phyloP scores from a whole-genome alignment of 2,797 vertebrate species.

The Delichon dasypus region DNA sequence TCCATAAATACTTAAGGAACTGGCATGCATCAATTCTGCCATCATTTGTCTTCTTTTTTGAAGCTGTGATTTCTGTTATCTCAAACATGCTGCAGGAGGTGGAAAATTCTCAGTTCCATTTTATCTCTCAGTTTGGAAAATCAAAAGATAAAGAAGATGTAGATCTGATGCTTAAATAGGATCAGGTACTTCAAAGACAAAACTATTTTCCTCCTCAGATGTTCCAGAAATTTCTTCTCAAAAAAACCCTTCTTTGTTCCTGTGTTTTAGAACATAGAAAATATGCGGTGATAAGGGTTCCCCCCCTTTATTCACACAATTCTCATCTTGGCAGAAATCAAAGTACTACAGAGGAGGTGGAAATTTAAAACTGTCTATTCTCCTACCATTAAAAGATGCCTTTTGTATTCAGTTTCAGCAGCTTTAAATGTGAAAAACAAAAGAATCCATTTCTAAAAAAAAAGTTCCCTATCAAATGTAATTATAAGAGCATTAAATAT shows the following conservation, averaged over 20 bases:
- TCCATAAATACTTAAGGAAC: not conserved
- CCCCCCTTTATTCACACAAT: slow-evolving; percentile 1
- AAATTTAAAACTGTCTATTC: slow-evolving; percentile 38
- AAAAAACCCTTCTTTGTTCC: not conserved
- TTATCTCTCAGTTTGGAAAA: not conserved
- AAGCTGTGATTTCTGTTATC: not conserved
- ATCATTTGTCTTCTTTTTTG: not conserved
- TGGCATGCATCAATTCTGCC: not conserved
- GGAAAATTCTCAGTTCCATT: not conserved
- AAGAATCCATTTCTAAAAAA: slow-evolving; percentile 32
- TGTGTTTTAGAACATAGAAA: slow-evolving; percentile 18
- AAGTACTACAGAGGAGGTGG: slow-evolving; percentile 30
- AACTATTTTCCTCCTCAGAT: not conserved
- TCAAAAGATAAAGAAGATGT: slow-evolving; percentile 11
- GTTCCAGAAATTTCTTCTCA: slow-evolving; percentile 20
- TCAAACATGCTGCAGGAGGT: not conserved
- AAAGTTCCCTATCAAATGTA: not conserved
- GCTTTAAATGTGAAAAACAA: slow-evolving; percentile 34
- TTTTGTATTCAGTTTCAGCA: slow-evolving; percentile 34
- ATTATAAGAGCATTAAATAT: slow-evolving; percentile 27
- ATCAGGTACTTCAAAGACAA: slow-evolving; percentile 26
- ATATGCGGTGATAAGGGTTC: not conserved
- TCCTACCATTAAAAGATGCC: not conserved
- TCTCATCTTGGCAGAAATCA: not conserved
- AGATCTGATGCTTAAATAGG: slow-evolving; percentile 25